Percentiles rank a stretch among this genome's conserved stretches.
phyloP scores from a whole-genome alignment of 2,113 vertebrate genomes.

The Campylomormyrus tamandua region DNA sequence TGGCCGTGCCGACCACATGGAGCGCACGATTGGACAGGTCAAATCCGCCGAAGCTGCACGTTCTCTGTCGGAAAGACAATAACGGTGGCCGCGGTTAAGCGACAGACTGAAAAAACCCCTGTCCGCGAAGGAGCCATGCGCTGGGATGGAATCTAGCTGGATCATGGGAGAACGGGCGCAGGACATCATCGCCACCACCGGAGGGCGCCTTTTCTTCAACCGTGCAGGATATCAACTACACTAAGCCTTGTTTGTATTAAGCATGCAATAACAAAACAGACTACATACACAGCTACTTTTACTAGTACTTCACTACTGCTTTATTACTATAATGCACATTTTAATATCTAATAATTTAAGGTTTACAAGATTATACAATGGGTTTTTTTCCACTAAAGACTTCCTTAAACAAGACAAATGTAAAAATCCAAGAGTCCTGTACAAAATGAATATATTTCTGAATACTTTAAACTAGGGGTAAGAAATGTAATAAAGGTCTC shows the following conservation, averaged over 20 bases:
- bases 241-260: background rate
- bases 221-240: background rate
- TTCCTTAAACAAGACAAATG: background rate
- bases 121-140: background rate
- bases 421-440: background rate
- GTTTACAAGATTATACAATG: background rate
- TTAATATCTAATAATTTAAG: background rate
- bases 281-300: background rate
- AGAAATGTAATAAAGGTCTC: background rate
- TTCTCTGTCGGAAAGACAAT: slow-evolving; percentile 70
- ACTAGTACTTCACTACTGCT: background rate
- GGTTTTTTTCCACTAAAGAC: background rate
- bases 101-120: background rate
- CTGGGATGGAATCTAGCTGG: background rate
- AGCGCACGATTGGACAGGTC: slow-evolving; percentile 89
- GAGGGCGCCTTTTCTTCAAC: background rate
- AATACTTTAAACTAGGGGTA: background rate
- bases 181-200: background rate
- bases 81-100: slow-evolving; percentile 26
- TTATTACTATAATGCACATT: background rate
- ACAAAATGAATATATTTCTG: background rate
- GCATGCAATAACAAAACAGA: background rate
- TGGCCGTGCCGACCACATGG: slow-evolving; percentile 71
- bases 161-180: background rate
- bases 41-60: slow-evolving; percentile 96